Base-by-base conservation (phyloP, 1,140 invertebrate genomes). In the Cepaea nemoralis region DNA sequence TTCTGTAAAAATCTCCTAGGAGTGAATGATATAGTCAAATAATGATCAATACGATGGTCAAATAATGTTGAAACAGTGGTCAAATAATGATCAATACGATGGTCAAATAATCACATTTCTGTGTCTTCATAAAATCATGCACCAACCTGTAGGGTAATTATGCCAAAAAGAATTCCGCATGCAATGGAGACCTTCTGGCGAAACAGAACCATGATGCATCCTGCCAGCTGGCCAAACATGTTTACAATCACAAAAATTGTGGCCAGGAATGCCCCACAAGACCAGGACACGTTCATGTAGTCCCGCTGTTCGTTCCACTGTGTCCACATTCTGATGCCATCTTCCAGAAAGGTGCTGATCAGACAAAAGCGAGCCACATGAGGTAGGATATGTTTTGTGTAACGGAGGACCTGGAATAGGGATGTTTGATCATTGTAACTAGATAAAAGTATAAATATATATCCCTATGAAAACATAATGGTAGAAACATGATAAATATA, bases 271-370 rank as follows among this genome's bases (percentile, higher is more conserved):
- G 94, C 95, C 3, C 98, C 98, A 93, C 98, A 99, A n/a, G 95
- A 94, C 98, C 98, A 99, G 3, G 97, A 97, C 91, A 96, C 95
- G 89, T 98, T 87, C 87, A 91, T 91, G 79, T 99, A 99, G 88
- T 99, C 97, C 42, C 97, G 93, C 90, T 99, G 99, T 89, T 99
- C 97, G 42, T 94, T 94, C 98, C 99, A 99, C 92, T 99, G 99
- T 87, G 97, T 95, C 95, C 97, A 99, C 99, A 99, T 99, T 83
- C 99, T 94, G 55, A 99, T 93, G 0, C 99, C 99, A 94, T 99
- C 99, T 93, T 99, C 99, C 39, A 99, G 93, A 93, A 99, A 99
- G 86, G 99, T 99, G 81, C 97, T 97, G 86, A 99, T 98, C 24
- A 99, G 94, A 91, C 98, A 99, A 50, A 99, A 92, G 82, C 98